These are phyloP conservation scores for Mus minutoides DNA, from an alignment of 2,797 vertebrate species.

Conservation along the genomic window DNA sequence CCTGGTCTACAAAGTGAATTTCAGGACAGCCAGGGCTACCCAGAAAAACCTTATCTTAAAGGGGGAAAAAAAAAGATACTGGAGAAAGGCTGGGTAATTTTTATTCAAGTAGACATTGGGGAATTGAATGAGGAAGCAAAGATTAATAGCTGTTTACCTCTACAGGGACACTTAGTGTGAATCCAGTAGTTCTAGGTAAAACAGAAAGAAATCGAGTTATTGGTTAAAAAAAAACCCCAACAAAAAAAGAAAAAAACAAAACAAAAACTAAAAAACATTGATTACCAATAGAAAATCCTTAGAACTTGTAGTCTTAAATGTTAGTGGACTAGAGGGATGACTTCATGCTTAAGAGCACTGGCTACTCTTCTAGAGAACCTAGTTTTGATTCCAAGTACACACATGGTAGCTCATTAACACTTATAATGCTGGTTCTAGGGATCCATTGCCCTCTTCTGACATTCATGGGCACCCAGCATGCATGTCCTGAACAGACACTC, in stretches of 20 bases:
- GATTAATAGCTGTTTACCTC: slow-evolving; percentile 28
- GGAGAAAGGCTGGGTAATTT: background rate
- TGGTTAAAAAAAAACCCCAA: background rate
- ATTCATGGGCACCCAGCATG: background rate
- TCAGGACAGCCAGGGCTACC: background rate
- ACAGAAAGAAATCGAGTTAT: slow-evolving; percentile 47
- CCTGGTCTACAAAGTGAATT: background rate
- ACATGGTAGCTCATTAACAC: background rate
- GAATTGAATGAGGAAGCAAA: background rate
- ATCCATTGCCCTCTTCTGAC: background rate
- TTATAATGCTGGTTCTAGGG: background rate
- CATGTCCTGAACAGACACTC: background rate
- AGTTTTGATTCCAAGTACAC: background rate
- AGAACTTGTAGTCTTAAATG: background rate
- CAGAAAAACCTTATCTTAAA: background rate
- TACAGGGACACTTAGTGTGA: background rate
- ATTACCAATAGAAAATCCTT: slow-evolving; percentile 4
- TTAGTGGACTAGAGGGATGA: background rate
- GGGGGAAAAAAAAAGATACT: background rate
- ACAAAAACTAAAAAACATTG: background rate
- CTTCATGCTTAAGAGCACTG: background rate
- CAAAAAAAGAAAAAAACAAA: background rate
- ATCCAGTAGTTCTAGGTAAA: slow-evolving; percentile 38
- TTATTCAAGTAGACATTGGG: background rate
- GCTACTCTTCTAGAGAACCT: background rate